Conservation (phyloP, 2,888 invertebrate species). For the Portevinia maculata region DNA sequence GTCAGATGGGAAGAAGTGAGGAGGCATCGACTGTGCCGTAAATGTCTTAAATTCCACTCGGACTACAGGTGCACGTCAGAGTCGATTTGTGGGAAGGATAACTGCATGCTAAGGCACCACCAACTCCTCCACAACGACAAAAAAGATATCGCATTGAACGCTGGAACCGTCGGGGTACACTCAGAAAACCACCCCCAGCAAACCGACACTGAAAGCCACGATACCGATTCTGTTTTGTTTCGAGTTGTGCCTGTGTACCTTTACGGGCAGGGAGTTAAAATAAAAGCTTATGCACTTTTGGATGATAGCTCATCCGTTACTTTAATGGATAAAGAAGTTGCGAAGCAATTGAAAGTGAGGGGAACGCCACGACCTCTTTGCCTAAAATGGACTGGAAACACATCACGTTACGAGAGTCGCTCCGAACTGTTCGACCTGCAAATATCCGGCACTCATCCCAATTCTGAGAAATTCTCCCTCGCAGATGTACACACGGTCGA, state of each 20-base stretch:
- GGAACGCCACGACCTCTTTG: background rate
- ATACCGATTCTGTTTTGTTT: background rate
- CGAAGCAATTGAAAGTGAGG: background rate
- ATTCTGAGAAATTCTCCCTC: no score
- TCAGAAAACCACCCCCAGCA: no score
- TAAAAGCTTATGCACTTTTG: background rate
- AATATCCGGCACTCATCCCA: background rate
- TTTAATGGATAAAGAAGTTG: background rate
- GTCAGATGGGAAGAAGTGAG: conserved; percentile 5
- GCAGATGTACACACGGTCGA: conserved; percentile 3
- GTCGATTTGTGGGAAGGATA: conserved; percentile 5
- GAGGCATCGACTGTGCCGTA: background rate
- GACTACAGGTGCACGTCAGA: background rate
- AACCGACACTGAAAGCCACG: conserved; percentile 2
- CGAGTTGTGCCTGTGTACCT: conserved; percentile 11
- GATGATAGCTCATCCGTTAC: conserved; percentile 5
- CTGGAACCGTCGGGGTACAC: no score
- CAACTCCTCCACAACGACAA: background rate
- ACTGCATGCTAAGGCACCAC: conserved; percentile 6
- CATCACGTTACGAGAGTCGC: conserved; percentile 2
- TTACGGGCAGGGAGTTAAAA: no score
- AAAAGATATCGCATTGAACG: no score
- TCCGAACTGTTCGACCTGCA: background rate
- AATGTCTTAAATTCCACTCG: no score
- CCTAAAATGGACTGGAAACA: conserved; percentile 1